These are phyloP conservation scores for Heliocidaris erythrogramma DNA, from an alignment of 35 echinoderm and acorn worm genomes.

Conservation along the genomic window DNA sequence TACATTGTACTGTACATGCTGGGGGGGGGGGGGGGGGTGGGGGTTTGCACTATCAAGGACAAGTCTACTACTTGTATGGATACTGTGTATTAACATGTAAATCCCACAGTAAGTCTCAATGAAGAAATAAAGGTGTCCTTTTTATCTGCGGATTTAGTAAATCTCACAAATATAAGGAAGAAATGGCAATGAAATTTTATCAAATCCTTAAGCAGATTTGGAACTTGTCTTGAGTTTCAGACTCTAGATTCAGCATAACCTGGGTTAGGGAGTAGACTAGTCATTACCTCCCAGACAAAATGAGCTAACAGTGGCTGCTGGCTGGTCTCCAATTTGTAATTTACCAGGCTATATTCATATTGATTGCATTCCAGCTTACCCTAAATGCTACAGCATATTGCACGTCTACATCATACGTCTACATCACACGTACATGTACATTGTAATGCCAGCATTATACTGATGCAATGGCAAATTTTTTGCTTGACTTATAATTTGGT, in stretches of 20 bases:
- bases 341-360: slow-evolving; percentile 4
- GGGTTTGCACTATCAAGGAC: no score
- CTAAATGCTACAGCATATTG: not conserved
- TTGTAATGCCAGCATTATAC: not conserved
- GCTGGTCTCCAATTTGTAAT: slow-evolving; percentile 3
- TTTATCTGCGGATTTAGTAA: not conserved
- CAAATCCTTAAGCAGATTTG: no score
- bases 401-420: not conserved
- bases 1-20: no score
- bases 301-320: not conserved
- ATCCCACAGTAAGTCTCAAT: not conserved
- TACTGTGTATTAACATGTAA: not conserved
- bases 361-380: not conserved
- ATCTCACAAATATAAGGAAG: no score
- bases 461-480: not conserved
- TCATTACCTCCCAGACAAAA: no score
- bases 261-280: no score
- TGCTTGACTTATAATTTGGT: not conserved
- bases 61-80: no score
- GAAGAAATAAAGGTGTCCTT: not conserved
- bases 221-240: no score
- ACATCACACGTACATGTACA: not conserved
- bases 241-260: no score
- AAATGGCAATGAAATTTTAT: no score
- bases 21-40: no score